Conservation (phyloP, 2,113 vertebrate genomes). For the Nyctibius bracteatus region DNA sequence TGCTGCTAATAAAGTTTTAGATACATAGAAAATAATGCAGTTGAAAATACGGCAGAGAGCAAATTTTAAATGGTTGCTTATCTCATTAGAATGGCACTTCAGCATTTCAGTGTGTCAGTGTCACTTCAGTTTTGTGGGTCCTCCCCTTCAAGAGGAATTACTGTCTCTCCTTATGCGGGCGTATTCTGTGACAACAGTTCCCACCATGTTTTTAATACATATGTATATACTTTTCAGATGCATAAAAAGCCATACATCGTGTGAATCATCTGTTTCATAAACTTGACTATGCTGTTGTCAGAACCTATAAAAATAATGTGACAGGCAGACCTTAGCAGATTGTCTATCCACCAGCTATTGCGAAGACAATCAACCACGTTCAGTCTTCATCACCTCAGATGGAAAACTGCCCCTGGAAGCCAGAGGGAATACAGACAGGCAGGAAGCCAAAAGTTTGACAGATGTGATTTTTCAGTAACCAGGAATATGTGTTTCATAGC, state of each 20-base stretch:
- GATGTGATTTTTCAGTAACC: constrained; percentile 13
- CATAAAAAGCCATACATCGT: background rate
- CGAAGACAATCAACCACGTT: background rate
- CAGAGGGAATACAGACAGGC: background rate
- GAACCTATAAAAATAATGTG: constrained; percentile 35
- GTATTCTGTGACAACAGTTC: background rate
- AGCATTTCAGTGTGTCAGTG: background rate
- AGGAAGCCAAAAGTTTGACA: constrained; percentile 5
- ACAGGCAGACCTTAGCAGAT: constrained; percentile 5
- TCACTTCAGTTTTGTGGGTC: background rate
- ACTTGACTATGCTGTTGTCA: constrained; percentile 25
- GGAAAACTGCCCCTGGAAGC: background rate
- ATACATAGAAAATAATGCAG: constrained; percentile 9
- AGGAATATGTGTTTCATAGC: background rate
- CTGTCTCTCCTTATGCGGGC: background rate
- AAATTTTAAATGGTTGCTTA: background rate
- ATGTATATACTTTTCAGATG: background rate
- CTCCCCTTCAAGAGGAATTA: background rate
- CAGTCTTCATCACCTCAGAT: background rate
- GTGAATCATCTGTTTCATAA: constrained; percentile 43
- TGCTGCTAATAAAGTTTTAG: constrained; percentile 29
- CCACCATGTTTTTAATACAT: constrained; percentile 21
- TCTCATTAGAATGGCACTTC: constrained; percentile 10
- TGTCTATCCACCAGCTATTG: constrained; percentile 2
- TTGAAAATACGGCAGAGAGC: background rate